Conservation (phyloP, 2,113 vertebrate genomes). For the Ammodytes marinus region DNA sequence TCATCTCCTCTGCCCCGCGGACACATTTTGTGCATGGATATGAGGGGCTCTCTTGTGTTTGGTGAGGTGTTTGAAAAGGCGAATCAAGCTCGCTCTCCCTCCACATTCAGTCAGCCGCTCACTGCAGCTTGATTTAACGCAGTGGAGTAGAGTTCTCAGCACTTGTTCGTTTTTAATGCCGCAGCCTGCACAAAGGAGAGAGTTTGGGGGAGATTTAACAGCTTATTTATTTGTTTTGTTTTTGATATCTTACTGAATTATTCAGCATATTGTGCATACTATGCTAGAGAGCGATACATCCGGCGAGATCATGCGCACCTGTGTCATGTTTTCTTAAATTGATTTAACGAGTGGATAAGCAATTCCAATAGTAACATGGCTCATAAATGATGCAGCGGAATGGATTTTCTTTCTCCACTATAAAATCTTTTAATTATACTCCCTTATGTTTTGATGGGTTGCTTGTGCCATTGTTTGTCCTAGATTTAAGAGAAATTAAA, state of each 20-base stretch:
- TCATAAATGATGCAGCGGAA: conserved; percentile 29
- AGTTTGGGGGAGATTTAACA: conserved; percentile 48
- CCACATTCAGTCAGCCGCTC: conserved; percentile 52
- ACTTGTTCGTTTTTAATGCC: conserved; percentile 46
- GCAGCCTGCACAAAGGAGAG: conserved; percentile 43
- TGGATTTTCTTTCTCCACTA: conserved; percentile 19
- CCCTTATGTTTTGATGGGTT: conserved; percentile 27
- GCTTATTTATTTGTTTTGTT: conserved; percentile 14
- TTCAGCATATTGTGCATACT: conserved; percentile 1
- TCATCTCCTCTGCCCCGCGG: conserved; percentile 48
- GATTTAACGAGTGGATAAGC: conserved; percentile 25
- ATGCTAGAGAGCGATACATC: background rate
- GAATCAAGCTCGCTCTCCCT: conserved; percentile 43
- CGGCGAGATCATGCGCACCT: background rate
- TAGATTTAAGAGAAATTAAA: background rate
- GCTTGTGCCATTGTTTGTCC: conserved; percentile 14
- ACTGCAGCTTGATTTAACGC: conserved; percentile 66
- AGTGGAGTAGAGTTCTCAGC: conserved; percentile 57
- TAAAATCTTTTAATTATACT: conserved; percentile 36
- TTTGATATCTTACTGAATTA: conserved; percentile 2
- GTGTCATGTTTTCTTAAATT: conserved; percentile 17
- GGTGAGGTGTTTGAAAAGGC: conserved; percentile 51
- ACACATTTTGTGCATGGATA: conserved; percentile 57
- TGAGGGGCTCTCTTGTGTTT: conserved; percentile 63
- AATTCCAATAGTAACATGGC: conserved; percentile 4